Percentiles rank a stretch among this genome's conserved stretches.
Evolutionary conservation across 2,113 vertebrate species (phyloP).

Genomic region (Balaenoptera acutorostrata): DNA sequence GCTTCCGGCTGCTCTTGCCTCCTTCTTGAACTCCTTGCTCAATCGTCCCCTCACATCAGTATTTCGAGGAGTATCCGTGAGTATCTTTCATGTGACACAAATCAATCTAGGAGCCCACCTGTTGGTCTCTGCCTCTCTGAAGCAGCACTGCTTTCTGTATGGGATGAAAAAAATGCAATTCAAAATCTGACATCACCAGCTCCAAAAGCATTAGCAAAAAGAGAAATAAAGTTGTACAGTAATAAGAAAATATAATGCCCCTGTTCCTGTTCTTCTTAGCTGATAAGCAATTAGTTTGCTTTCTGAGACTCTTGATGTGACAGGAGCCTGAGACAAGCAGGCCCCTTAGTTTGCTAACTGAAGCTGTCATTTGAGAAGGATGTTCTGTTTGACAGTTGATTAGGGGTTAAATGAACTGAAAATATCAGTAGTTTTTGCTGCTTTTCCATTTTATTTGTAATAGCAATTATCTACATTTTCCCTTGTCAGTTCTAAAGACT

Average conservation of each 20-base stretch:
- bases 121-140: not conserved
- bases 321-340: slow-evolving; percentile 51
- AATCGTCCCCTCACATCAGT: not conserved
- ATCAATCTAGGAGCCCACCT: not conserved
- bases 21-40: not conserved
- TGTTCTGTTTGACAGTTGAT: slow-evolving; percentile 79
- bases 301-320: slow-evolving; percentile 66
- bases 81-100: not conserved
- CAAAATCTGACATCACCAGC: slow-evolving; percentile 41
- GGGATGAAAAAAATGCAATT: slow-evolving; percentile 40
- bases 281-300: slow-evolving; percentile 72
- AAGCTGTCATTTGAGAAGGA: slow-evolving; percentile 75
- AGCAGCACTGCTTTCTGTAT: not conserved
- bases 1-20: not conserved
- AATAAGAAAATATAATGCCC: slow-evolving; percentile 66
- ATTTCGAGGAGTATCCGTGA: not conserved
- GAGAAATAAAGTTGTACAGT: slow-evolving; percentile 58
- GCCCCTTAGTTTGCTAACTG: slow-evolving; percentile 62
- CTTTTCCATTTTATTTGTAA: slow-evolving; percentile 73
- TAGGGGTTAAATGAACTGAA: slow-evolving; percentile 83
- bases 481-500: slow-evolving; percentile 62
- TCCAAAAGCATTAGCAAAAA: slow-evolving; percentile 55
- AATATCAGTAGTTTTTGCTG: slow-evolving; percentile 76
- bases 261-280: slow-evolving; percentile 65
- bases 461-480: slow-evolving; percentile 70